Evolutionary conservation across 1,140 invertebrate genomes (phyloP), one percentile per base, ranked within the genome.

Genomic region (Dryas iulia): DNA sequence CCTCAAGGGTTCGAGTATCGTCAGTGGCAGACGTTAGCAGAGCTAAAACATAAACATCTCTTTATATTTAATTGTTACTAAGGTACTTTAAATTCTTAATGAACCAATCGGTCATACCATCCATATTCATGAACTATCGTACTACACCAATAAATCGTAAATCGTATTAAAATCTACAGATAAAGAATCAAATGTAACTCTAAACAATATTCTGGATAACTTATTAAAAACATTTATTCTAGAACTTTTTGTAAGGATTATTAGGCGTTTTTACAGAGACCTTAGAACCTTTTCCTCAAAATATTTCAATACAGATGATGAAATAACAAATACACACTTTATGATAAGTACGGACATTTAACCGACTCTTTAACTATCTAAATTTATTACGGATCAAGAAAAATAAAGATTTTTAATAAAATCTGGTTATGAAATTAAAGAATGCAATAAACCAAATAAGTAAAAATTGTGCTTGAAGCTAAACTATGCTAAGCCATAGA

Each of bases 121-220:
- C 78, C 76, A 61, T 79, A 76, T 72, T 75, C 73, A 61, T 76
- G 26, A 70, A 69, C 80, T 83, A 87, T 65, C 66, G 57, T 57
- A 71, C 74, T 84, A 82, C 77, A 79, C 72, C 71, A 60, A 79
- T 81, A 76, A 80, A 76, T 80, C 78, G 60, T 69, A 63, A 69
- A 63, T n/a, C 56, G 58, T 59, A 64, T 63, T 64, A 69, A 79
- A 75, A 70, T 72, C 79, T 82, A 82, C 76, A 69, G 39, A 47
- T 47, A 63, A 63, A 59, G 3, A 56, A 56, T 25, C 53, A 56
- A 24, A 56, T 30, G 47, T 33, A 65, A 61, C 33, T 67, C 61
- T 60, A 83, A 83, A 89, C 89, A 91, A 82, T 86, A 90, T 91
- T 91, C 89, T 91, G 89, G 89, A 90, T 91, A 91, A 91, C 89